Evolutionary conservation across 2,113 vertebrate species (phyloP).

Genomic region (Lathamus discolor): DNA sequence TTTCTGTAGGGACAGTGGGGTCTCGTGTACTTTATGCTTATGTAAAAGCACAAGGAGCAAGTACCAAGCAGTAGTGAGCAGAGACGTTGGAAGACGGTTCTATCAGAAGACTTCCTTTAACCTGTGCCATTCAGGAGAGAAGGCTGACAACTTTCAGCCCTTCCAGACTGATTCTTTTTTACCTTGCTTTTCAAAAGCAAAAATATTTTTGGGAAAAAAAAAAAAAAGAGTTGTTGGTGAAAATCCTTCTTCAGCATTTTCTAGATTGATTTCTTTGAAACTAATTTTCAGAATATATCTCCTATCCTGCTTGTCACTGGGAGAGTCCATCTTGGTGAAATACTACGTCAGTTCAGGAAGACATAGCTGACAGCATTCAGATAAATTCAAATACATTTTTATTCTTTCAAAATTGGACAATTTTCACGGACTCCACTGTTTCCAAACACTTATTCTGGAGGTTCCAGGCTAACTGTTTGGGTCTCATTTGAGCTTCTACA

Average conservation of each 20-base stretch:
- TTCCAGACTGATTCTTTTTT: not conserved
- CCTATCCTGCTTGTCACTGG: not conserved
- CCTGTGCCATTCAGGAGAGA: not conserved
- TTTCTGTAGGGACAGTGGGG: not conserved
- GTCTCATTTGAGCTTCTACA: slow-evolving; percentile 13
- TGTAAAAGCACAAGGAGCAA: not conserved
- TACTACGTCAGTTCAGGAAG: not conserved
- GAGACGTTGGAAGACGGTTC: not conserved
- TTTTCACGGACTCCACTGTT: not conserved
- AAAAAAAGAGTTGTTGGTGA: not conserved
- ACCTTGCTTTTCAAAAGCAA: not conserved
- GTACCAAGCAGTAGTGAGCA: not conserved
- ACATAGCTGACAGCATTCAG: not conserved
- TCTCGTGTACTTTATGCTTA: accelerated
- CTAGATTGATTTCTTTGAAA: not conserved
- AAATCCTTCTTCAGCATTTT: not conserved
- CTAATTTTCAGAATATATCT: slow-evolving; percentile 13
- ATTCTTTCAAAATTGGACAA: not conserved
- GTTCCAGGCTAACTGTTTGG: not conserved
- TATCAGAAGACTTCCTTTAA: not conserved
- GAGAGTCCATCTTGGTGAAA: not conserved
- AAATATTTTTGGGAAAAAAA: not conserved
- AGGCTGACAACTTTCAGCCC: not conserved
- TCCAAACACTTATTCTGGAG: not conserved
- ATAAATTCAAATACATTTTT: not conserved